Base-by-base conservation (phyloP, 2,113 vertebrate genomes). In the Eupsittula cactorum region DNA sequence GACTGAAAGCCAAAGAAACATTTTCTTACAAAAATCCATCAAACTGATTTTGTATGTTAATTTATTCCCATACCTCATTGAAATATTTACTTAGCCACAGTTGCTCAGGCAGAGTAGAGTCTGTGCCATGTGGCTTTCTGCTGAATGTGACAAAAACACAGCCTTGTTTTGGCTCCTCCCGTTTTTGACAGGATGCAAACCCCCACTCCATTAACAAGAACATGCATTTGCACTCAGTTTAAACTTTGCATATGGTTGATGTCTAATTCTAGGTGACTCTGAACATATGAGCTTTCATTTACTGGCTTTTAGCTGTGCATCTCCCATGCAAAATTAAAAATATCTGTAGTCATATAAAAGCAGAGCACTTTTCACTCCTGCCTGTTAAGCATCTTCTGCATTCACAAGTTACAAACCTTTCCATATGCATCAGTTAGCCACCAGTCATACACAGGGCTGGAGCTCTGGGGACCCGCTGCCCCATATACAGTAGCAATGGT, bases 241-340 rank as follows among this genome's bases (percentile, higher is more conserved):
- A 82, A 88, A 65, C n/a, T 23, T 84, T 69, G 44, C 88, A 71
- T 94, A 47, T 62, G 92, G 42, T 39, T 52, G 55, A 23, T 69
- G 83, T 91, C 90, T 93, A 75, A 95, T 82, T 94, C 95, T 92
- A 93, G 88, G 80, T 96, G 92, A 91, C 90, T 95, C 68, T 68
- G 57, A 94, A 83, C 77, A 68, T 71, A 83, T 4, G 65, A 93
- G 80, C 60, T 84, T 84, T 96, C 80, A 65, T 81, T 92, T 82
- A 25, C 60, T 90, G 86, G 80, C 86, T 96, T 95, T 96, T 84
- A 95, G 62, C 80, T 76, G 31, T 49, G 65, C 62, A 29, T 82
- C 69, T 89, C 76, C 76, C 64, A 62, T 96, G 90, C 64, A 96
- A 96, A 96, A 96, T 95, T 90, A 71, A 94, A 94, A 96, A 62